phyloP scores from a whole-genome alignment of 2,888 invertebrate genomes.

The Crematogaster levior region DNA sequence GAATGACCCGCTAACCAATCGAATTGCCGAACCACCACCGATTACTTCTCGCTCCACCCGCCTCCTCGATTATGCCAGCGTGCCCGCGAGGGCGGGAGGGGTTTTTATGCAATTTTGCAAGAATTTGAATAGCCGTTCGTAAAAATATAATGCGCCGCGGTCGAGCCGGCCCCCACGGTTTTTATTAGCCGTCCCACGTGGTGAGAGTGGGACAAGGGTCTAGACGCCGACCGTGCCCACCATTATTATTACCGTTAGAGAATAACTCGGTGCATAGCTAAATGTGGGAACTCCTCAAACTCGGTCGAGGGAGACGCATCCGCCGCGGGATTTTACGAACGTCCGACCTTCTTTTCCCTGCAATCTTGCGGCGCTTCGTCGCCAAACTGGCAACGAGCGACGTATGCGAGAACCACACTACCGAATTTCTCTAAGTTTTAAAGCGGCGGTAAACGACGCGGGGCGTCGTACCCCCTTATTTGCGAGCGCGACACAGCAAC shows the following conservation, averaged over 20 bases:
- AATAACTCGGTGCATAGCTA: slow-evolving; percentile 73
- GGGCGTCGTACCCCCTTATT: slow-evolving; percentile 44
- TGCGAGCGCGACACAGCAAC: slow-evolving; percentile 57
- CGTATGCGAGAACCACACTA: slow-evolving; percentile 27
- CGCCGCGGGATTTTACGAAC: slow-evolving; percentile 56
- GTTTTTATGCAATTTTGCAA: slow-evolving; percentile 84
- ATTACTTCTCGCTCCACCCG: slow-evolving; percentile 64
- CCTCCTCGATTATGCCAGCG: slow-evolving; percentile 64
- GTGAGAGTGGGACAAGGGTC: slow-evolving; percentile 75
- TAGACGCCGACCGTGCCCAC: slow-evolving; percentile 77
- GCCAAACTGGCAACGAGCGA: slow-evolving; percentile 13
- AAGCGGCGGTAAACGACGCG: not conserved
- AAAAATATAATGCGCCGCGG: slow-evolving; percentile 81
- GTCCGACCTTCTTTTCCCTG: slow-evolving; percentile 22
- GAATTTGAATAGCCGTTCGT: slow-evolving; percentile 85
- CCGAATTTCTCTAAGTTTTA: slow-evolving; percentile 39
- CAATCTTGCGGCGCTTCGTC: slow-evolving; percentile 41
- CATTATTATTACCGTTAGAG: slow-evolving; percentile 74
- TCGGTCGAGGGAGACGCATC: slow-evolving; percentile 28
- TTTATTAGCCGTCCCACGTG: slow-evolving; percentile 71
- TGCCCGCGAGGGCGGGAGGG: slow-evolving; percentile 65
- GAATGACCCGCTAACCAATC: slow-evolving; percentile 81
- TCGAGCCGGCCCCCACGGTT: slow-evolving; percentile 74
- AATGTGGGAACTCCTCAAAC: slow-evolving; percentile 70
- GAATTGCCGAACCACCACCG: slow-evolving; percentile 64